Conservation (phyloP, 2,888 invertebrate species). For the Macaria notata region DNA sequence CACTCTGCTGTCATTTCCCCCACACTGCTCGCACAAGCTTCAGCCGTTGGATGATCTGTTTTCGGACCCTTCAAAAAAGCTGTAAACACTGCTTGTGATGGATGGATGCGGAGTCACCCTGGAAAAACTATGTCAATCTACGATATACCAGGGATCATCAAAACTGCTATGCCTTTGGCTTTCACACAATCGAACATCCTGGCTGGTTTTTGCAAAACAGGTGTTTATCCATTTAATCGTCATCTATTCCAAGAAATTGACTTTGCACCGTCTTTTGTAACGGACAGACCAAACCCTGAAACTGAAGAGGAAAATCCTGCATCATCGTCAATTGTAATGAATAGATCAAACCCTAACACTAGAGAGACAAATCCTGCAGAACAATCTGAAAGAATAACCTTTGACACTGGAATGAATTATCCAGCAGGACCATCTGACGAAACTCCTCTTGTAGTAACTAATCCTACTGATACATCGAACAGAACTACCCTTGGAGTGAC, state of each 20-base stretch:
- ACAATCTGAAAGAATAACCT: no score
- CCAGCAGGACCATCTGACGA: not conserved
- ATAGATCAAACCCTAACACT: not conserved
- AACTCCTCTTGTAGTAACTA: conserved; percentile 1
- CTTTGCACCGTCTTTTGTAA: conserved; percentile 39
- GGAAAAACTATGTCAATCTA: conserved; percentile 43
- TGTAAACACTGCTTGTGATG: conserved; percentile 35
- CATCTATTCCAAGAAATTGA: conserved; percentile 38
- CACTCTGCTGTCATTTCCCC: conserved; percentile 37
- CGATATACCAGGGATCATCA: conserved; percentile 39
- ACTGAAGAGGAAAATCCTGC: conserved; percentile 1
- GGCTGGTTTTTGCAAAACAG: conserved; percentile 36
- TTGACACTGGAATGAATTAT: no score
- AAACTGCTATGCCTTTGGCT: conserved; percentile 34
- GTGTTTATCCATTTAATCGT: conserved; percentile 38
- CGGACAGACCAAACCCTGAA: conserved; percentile 32
- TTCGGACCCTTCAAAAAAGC: conserved; percentile 41
- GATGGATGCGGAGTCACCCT: conserved; percentile 41
- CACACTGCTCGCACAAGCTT: conserved; percentile 40
- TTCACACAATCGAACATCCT: conserved; percentile 36
- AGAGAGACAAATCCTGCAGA: no score
- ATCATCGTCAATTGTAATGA: conserved; percentile 1
- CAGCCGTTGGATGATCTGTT: conserved; percentile 40
- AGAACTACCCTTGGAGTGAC: conserved; percentile 3
- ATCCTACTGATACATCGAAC: no score